These are phyloP conservation scores for Carabus problematicus DNA, from an alignment of 2,888 invertebrate species.

Conservation along the genomic window DNA sequence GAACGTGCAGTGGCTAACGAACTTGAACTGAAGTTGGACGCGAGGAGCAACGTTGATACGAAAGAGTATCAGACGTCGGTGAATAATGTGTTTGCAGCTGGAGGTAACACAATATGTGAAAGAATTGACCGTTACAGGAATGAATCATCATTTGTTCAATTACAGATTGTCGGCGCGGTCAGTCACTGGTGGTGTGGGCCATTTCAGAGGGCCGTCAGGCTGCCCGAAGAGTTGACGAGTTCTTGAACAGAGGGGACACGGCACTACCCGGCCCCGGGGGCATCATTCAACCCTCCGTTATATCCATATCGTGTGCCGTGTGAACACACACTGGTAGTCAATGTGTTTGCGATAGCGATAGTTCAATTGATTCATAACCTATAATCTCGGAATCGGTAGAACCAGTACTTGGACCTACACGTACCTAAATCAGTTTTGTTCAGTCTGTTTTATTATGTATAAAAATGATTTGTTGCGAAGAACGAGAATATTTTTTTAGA, in stretches of 20 bases:
- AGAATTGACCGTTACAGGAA: background rate
- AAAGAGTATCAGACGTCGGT: conserved; percentile 93
- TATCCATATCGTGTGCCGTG: conserved; percentile 53
- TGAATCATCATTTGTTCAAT: conserved; percentile 43
- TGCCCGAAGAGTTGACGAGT: conserved; percentile 90
- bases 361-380: conserved; percentile 6
- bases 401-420: conserved; percentile 1
- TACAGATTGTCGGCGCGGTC: conserved; percentile 97
- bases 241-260: conserved; percentile 77
- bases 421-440: background rate
- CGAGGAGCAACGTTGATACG: conserved; percentile 88
- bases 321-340: conserved; percentile 19
- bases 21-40: conserved; percentile 80
- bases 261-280: conserved; percentile 93
- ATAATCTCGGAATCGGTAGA: background rate
- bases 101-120: conserved; percentile 73
- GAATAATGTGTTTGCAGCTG: conserved; percentile 91
- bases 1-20: conserved; percentile 89
- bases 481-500: background rate
- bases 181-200: conserved; percentile 98
- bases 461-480: background rate
- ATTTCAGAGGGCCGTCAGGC: conserved; percentile 98
- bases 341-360: conserved; percentile 25
- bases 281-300: conserved; percentile 65
- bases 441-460: background rate